Evolutionary conservation across 2,888 invertebrate species (phyloP), one percentile per base, ranked within the genome.

Genomic region (Criorhina ranunculi): DNA sequence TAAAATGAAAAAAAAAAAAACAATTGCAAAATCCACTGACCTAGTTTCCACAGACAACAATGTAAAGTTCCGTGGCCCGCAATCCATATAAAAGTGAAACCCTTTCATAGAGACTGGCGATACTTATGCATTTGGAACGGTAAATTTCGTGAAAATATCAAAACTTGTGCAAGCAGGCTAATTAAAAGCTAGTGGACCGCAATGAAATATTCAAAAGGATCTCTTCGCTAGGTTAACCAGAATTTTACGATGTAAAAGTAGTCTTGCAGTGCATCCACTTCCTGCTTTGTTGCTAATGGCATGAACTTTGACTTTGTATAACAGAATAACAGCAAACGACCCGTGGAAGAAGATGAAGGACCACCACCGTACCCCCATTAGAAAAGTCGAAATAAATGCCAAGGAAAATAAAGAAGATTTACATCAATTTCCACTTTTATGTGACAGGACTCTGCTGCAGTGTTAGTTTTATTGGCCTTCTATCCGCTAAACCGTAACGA

Each of bases 391-490:
- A 57, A 49, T 40, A 12, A 73, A 66, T 66, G 44, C 59, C 24
- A 60, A 12, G 1, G 19, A 24, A 11, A 11, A 2, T 6, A 24
- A 53, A 59, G 5, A 8, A 44, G 60, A 37, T 35, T 60, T 66
- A 62, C 67, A 73, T 72, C 66, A 75, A 72, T 82, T 77, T 73
- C 15, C 62, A 15, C 37, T 59, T 62, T 69, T 49, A 78, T 78
- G 72, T 66, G 78, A 66, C 78, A 67, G 72, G 67, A 62, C 57
- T 42, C 12, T 42, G 33, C 2, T 66, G 42, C 49, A 72, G 72
- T 67, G 66, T 62, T 67, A 57, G 62, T 79, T 83, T 83, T 83
- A 83, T 83, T 79, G 73, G 57, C 37, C 15, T 83, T 83, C 79
- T 62, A 72, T 73, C 72, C 78, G 35, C 29, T 73, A 35, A 73